Evolutionary conservation across 2,888 invertebrate species (phyloP).

Genomic region (Diaprepes abbreviatus): DNA sequence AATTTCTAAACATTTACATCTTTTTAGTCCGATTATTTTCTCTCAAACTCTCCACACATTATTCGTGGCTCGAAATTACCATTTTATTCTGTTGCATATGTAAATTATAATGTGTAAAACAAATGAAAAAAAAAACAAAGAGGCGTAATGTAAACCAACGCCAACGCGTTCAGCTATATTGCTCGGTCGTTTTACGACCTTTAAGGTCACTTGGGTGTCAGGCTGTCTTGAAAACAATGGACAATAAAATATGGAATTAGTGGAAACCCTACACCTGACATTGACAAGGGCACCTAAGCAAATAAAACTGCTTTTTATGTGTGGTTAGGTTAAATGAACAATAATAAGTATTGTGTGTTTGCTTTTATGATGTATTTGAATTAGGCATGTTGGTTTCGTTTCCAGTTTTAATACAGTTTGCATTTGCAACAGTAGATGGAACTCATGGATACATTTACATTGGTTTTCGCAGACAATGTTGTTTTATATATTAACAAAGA

Average conservation of each 20-base stretch:
- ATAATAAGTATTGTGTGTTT: constrained; percentile 10
- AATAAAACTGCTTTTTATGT: constrained; percentile 10
- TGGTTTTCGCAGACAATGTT: no score
- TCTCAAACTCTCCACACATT: no score
- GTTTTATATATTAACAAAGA: no score
- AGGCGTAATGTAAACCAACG: not conserved
- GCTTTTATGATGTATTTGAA: constrained; percentile 1
- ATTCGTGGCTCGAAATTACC: no score
- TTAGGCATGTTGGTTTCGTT: no score
- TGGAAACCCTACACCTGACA: constrained; percentile 34
- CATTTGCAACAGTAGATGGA: no score
- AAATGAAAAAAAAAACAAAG: not conserved
- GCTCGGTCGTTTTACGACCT: constrained; percentile 14
- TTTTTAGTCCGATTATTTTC: no score
- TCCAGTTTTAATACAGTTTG: no score
- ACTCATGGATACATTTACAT: no score
- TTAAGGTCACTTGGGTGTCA: constrained; percentile 21
- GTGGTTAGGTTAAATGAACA: constrained; percentile 1
- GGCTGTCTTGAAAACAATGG: constrained; percentile 21
- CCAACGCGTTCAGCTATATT: constrained; percentile 8
- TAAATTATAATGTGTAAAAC: constrained; percentile 3
- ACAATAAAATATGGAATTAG: constrained; percentile 21
- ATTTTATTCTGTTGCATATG: constrained; percentile 8
- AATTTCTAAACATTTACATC: no score
- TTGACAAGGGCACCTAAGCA: constrained; percentile 29